A percentile compares a stretch with the other conserved stretches of the same genome.
Evolutionary conservation across 2,888 invertebrate species (phyloP).

Genomic region (Drosophila testacea): DNA sequence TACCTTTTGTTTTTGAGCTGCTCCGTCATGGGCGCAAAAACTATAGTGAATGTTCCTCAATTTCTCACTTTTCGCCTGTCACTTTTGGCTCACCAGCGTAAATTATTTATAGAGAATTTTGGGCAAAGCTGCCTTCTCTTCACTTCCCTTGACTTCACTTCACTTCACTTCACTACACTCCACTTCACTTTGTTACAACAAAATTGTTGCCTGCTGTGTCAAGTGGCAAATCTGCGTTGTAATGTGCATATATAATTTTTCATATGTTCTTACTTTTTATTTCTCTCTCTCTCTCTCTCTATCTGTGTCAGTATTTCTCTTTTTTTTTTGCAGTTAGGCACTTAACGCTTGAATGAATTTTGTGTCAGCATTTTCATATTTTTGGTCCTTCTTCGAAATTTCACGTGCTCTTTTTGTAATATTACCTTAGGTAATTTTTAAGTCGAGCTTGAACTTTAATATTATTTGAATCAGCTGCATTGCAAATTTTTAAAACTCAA

Average conservation of each 20-base stretch:
- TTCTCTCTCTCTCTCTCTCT: slow-evolving; percentile 1
- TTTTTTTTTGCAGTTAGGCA: slow-evolving; percentile 28
- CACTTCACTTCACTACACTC: slow-evolving; percentile 2
- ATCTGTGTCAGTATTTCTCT: neutral
- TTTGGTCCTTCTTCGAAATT: slow-evolving; percentile 5
- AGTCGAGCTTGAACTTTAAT: neutral
- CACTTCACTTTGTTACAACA: slow-evolving; percentile 8
- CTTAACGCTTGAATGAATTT: slow-evolving; percentile 70
- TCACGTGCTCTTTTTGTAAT: slow-evolving; percentile 1
- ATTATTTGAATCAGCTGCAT: neutral
- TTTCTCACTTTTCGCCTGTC: slow-evolving; percentile 57
- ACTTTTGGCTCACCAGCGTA: slow-evolving; percentile 56
- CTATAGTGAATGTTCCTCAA: slow-evolving; percentile 48
- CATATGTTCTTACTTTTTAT: slow-evolving; percentile 46
- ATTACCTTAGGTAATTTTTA: neutral
- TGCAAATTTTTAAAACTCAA: neutral
- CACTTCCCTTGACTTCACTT: slow-evolving; percentile 5
- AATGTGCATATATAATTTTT: slow-evolving; percentile 79
- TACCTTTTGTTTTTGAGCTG: slow-evolving; percentile 24
- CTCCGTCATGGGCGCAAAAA: slow-evolving; percentile 44
- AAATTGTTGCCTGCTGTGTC: slow-evolving; percentile 58
- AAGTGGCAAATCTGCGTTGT: slow-evolving; percentile 79
- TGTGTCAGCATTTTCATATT: slow-evolving; percentile 50
- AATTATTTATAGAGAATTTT: slow-evolving; percentile 64
- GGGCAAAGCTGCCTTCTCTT: slow-evolving; percentile 12